Evolutionary conservation across 1,140 invertebrate species (phyloP).

Genomic region (Harlomillsia oculata): DNA sequence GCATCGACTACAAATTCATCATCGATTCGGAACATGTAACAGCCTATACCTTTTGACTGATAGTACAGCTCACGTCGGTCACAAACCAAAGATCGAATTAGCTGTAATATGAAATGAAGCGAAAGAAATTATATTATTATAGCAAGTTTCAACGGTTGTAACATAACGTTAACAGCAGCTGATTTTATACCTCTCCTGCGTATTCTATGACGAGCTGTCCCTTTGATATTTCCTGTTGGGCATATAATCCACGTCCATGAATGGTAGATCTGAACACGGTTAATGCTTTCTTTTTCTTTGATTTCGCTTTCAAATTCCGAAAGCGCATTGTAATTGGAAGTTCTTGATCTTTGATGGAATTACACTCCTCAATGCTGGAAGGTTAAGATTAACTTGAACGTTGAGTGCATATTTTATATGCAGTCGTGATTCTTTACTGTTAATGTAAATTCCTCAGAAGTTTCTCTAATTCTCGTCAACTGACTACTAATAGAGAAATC

Average conservation of each 20-base stretch:
- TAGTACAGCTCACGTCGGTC: constrained; percentile 73
- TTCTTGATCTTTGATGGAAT: too few species aligned
- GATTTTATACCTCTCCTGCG: constrained; percentile 63
- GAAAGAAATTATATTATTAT: not conserved
- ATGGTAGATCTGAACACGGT: constrained; percentile 76
- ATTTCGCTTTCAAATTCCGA: constrained; percentile 70
- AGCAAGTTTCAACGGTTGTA: constrained; percentile 25
- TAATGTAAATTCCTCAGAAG: too few species aligned
- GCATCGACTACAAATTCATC: constrained; percentile 89
- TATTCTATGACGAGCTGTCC: constrained; percentile 98
- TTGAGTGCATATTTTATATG: too few species aligned
- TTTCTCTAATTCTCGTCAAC: too few species aligned
- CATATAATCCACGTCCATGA: constrained; percentile 85
- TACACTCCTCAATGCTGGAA: too few species aligned
- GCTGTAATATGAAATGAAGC: constrained; percentile 40
- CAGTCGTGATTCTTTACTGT: too few species aligned
- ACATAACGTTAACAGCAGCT: not conserved
- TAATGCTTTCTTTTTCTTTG: constrained; percentile 50
- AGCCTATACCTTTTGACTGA: constrained; percentile 83
- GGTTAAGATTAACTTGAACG: too few species aligned
- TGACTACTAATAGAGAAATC: too few species aligned
- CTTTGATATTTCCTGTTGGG: constrained; percentile 81
- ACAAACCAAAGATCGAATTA: constrained; percentile 64
- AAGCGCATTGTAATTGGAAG: constrained; percentile 48
- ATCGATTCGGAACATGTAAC: constrained; percentile 98